These are phyloP conservation scores for Orthosia gracilis DNA, from an alignment of 2,888 invertebrate genomes.

Conservation along the genomic window DNA sequence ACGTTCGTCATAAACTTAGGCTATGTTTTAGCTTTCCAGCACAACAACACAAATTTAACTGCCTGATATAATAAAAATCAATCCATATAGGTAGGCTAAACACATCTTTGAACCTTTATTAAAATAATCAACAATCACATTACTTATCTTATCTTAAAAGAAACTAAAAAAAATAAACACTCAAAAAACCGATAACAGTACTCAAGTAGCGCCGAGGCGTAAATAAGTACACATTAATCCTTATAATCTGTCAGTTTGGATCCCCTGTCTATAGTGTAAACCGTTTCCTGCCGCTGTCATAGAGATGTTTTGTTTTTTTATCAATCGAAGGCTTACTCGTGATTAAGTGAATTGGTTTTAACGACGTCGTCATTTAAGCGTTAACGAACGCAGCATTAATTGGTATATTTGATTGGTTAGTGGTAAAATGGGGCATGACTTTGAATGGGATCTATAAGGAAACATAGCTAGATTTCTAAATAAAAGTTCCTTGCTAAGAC, in stretches of 20 bases:
- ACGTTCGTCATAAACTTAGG: too few relatives aligned
- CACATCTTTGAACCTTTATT: too few relatives aligned
- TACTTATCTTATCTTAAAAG: too few relatives aligned
- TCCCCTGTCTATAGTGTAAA: constrained; percentile 59
- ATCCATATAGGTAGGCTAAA: too few relatives aligned
- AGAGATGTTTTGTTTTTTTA: constrained; percentile 52
- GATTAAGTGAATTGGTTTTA: constrained; percentile 73
- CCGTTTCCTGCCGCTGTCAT: constrained; percentile 71
- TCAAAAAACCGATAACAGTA: too few relatives aligned
- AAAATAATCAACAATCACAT: too few relatives aligned
- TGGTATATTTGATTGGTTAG: constrained; percentile 34
- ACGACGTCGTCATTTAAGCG: constrained; percentile 57
- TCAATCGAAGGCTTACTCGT: constrained; percentile 70
- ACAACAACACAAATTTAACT: too few relatives aligned
- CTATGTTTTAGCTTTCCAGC: too few relatives aligned
- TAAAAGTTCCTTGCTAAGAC: too few relatives aligned
- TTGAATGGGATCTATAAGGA: constrained; percentile 23
- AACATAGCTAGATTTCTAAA: too few relatives aligned
- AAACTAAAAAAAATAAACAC: too few relatives aligned
- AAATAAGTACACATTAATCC: constrained; percentile 60
- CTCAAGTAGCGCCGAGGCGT: constrained; percentile 52
- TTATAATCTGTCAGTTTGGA: constrained; percentile 66
- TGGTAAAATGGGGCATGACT: constrained; percentile 11
- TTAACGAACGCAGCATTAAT: constrained; percentile 57
- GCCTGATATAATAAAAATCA: too few relatives aligned